Evolutionary conservation across 2,888 invertebrate species (phyloP), one percentile per base, ranked within the genome.

Genomic region (Hirtodrosophila histrioides): DNA sequence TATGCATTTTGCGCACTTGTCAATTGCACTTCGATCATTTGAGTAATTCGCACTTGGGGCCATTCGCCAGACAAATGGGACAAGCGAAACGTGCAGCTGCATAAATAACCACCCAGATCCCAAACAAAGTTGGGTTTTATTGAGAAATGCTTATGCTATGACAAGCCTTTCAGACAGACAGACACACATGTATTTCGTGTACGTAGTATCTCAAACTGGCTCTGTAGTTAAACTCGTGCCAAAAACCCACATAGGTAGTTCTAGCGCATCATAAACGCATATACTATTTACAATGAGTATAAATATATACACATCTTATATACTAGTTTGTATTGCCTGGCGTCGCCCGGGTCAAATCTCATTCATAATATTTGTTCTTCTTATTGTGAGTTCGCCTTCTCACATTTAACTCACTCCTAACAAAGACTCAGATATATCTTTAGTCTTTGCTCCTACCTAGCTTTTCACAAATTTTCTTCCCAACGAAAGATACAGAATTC

Each of bases 81-180:
- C 75, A 72, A 43, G 48, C 48, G 49, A 24, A 67, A 66, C 88
- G 86, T 88, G 87, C 87, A 88, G 84, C 88, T 88, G 87, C 87
- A 88, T 88, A 88, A 88, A 88, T 62, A 74, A 40, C 33, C 43
- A 44, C 6, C 27, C 8, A 27, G 11, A 9, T 48, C 37, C n/a
- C 35, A 35, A 37, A 37, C 41, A 35, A 27, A 51, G 27, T 51
- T 12, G 7, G 36, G 11, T 70, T 51, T 50, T 45, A 68, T 72
- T 72, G 68, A 57, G 57, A 37, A 50, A 50, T n/a, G 50, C 9
- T 11, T 0, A 24, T n/a, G 37, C 37, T 35, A 7, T 51, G 41
- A 35, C 57, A 57, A 33, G 31, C 33, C 9, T 56, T 40, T 10
- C n/a, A n/a, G n/a, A n/a, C n/a, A 53, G 35, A 35, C 29, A 51